These are phyloP conservation scores for Chionis minor DNA, from an alignment of 2,113 vertebrate species.

Conservation along the genomic window DNA sequence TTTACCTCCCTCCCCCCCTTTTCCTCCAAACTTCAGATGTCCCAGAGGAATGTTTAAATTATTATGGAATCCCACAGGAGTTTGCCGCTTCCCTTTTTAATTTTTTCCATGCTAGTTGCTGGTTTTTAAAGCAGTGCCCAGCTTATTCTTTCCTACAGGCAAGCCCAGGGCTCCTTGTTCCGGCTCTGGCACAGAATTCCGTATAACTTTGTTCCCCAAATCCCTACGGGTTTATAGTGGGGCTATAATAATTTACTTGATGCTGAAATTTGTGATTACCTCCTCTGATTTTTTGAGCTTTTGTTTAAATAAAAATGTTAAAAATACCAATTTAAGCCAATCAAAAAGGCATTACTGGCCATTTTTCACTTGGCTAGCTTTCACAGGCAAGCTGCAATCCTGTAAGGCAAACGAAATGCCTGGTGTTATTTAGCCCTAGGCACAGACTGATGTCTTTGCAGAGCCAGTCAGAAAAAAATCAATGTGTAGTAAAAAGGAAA, in stretches of 20 bases:
- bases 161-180: neutral
- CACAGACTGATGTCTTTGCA: neutral
- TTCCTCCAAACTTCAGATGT: neutral
- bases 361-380: neutral
- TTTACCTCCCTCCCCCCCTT: neutral
- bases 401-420: neutral
- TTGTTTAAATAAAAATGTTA: neutral
- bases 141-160: neutral
- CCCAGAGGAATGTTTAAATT: slow-evolving; percentile 40
- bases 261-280: neutral
- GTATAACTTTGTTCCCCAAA: neutral
- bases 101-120: neutral
- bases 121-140: slow-evolving; percentile 8
- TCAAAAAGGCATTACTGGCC: neutral
- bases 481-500: neutral
- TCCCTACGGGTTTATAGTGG: neutral
- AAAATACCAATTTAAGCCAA: neutral
- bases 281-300: neutral
- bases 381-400: neutral
- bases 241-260: neutral
- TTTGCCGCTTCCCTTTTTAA: slow-evolving; percentile 13
- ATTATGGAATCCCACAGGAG: slow-evolving; percentile 14
- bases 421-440: neutral
- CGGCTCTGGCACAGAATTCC: neutral
- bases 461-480: neutral